These are phyloP conservation scores for Dione juno DNA, from an alignment of 2,888 invertebrate genomes.

Conservation along the genomic window DNA sequence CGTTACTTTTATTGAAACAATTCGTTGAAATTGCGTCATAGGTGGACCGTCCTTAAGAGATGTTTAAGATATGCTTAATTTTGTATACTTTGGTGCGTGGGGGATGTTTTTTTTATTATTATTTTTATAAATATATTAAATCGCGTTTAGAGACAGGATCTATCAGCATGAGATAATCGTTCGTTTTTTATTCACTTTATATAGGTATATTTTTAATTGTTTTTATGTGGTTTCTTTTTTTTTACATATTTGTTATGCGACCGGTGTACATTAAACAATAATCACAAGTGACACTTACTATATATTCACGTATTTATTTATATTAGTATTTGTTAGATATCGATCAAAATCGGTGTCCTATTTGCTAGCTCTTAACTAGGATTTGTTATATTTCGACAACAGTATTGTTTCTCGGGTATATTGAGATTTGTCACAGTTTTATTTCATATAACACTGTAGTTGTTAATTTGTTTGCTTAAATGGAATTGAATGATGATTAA, in stretches of 20 bases:
- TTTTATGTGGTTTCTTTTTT: too few relatives aligned
- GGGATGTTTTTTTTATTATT: not conserved
- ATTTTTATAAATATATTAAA: too few relatives aligned
- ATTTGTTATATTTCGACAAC: not conserved
- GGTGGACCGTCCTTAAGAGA: constrained; percentile 22
- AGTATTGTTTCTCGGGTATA: not conserved
- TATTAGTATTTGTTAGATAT: too few relatives aligned
- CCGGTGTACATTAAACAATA: too few relatives aligned
- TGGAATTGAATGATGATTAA: constrained; percentile 7
- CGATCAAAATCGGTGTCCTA: too few relatives aligned
- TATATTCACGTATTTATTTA: too few relatives aligned
- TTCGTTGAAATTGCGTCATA: constrained; percentile 13
- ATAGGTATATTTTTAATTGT: too few relatives aligned
- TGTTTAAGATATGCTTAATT: not conserved
- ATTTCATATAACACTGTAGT: not conserved
- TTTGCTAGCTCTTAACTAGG: too few relatives aligned
- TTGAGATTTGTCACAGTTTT: not conserved
- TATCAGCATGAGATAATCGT: not conserved
- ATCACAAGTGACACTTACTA: too few relatives aligned
- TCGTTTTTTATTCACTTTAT: not conserved
- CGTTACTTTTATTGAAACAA: too few relatives aligned
- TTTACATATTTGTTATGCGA: too few relatives aligned
- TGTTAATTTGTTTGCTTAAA: not conserved
- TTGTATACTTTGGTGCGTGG: constrained; percentile 1
- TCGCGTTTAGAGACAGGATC: not conserved